Percentiles rank a stretch among this genome's conserved stretches.
These are phyloP conservation scores for Varanus komodoensis DNA, from an alignment of 2,113 vertebrate species.

Conservation along the genomic window DNA sequence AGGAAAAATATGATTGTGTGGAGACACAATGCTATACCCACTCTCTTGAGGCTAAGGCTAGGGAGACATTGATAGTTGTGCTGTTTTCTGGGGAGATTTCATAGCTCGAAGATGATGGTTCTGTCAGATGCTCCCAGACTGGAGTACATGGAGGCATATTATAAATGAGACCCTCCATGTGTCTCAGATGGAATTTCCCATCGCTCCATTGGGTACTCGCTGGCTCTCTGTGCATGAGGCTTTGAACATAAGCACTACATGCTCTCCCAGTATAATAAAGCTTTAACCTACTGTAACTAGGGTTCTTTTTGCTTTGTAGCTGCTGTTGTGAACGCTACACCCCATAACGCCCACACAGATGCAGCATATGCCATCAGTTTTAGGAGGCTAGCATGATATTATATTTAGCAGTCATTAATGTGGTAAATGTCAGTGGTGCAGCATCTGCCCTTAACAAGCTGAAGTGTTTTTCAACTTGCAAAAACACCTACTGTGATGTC, in stretches of 20 bases:
- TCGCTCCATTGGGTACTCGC: too few relatives aligned
- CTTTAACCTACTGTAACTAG: not conserved
- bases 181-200: not conserved
- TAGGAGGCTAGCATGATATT: constrained; percentile 49
- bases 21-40: too few relatives aligned
- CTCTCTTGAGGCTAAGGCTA: too few relatives aligned
- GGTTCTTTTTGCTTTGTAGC: constrained; percentile 6
- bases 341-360: not conserved
- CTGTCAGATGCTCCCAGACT: too few relatives aligned
- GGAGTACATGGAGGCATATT: too few relatives aligned
- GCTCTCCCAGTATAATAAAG: not conserved
- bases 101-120: too few relatives aligned
- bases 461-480: constrained; percentile 44
- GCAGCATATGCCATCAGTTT: constrained; percentile 48
- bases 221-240: not conserved
- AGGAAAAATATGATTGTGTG: too few relatives aligned
- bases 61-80: too few relatives aligned
- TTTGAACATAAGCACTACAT: not conserved
- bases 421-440: constrained; percentile 56
- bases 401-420: constrained; percentile 55
- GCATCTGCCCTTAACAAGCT: constrained; percentile 44
- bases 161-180: too few relatives aligned
- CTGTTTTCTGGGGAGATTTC: too few relatives aligned
- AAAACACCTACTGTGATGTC: constrained; percentile 46
- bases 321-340: not conserved